These are phyloP conservation scores for Cavia aperea DNA, from an alignment of 2,113 vertebrate species.

Conservation along the genomic window DNA sequence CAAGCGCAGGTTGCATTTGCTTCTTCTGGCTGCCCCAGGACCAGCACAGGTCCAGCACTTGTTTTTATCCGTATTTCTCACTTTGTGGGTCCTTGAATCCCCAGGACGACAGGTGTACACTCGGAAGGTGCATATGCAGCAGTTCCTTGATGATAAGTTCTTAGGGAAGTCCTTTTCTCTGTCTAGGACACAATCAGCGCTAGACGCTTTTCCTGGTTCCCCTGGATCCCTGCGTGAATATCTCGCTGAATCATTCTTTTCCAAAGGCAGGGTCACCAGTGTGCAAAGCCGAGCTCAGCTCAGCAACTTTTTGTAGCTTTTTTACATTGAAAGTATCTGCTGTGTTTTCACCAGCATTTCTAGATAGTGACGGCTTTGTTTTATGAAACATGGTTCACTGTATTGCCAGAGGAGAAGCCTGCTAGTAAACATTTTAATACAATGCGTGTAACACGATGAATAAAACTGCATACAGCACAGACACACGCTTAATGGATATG, in stretches of 20 bases:
- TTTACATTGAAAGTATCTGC: not conserved
- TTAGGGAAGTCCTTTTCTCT: not conserved
- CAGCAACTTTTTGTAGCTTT: not conserved
- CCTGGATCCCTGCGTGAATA: not conserved
- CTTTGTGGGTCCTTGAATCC: not conserved
- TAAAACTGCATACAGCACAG: not conserved
- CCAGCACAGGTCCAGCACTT: no score
- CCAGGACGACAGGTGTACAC: not conserved
- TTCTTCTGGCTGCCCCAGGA: not conserved
- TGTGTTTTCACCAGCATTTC: not conserved
- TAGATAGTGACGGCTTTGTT: not conserved
- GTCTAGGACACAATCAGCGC: not conserved
- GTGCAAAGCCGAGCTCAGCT: not conserved
- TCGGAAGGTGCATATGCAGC: not conserved
- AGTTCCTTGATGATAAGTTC: not conserved
- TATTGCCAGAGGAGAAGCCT: not conserved
- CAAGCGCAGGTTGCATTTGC: not conserved
- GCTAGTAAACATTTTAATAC: not conserved
- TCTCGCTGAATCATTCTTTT: not conserved
- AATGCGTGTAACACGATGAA: not conserved
- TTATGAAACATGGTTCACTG: not conserved
- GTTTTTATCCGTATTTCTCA: not conserved
- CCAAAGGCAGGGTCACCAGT: not conserved
- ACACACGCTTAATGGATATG: not conserved
- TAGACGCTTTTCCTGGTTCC: not conserved